These are phyloP conservation scores for Ceratina calcarata DNA, from an alignment of 1,140 invertebrate genomes.

Conservation along the genomic window DNA sequence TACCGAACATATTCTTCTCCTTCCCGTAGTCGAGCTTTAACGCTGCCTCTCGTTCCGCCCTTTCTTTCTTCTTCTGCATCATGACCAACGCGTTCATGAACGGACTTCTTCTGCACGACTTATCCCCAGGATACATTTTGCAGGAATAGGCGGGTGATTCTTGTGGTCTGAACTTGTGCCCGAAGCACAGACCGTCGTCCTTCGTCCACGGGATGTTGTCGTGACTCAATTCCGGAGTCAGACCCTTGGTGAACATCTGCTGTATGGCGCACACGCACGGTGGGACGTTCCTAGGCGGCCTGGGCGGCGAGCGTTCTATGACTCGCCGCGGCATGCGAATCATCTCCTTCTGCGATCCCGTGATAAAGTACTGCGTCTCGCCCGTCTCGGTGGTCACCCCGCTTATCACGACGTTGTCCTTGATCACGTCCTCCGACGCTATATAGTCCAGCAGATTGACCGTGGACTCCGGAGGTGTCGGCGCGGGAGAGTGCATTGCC, in stretches of 20 bases:
- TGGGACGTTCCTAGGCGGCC: slow-evolving; percentile 61
- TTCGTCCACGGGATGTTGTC: slow-evolving; percentile 57
- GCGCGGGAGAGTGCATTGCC: slow-evolving; percentile 65
- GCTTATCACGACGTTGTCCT: slow-evolving; percentile 61
- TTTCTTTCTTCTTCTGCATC: slow-evolving; percentile 11
- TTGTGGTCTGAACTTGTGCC: slow-evolving; percentile 59
- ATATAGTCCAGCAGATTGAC: slow-evolving; percentile 50
- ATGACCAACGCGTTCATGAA: slow-evolving; percentile 38
- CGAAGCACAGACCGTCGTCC: slow-evolving; percentile 61
- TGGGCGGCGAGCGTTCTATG: slow-evolving; percentile 24
- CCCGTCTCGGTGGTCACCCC: slow-evolving; percentile 56
- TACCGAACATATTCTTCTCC: slow-evolving; percentile 55
- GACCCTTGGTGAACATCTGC: slow-evolving; percentile 46
- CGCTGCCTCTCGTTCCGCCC: neutral
- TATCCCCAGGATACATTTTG: slow-evolving; percentile 57
- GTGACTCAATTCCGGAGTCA: slow-evolving; percentile 17
- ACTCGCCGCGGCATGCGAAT: slow-evolving; percentile 54
- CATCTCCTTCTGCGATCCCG: slow-evolving; percentile 52
- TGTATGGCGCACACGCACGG: slow-evolving; percentile 66
- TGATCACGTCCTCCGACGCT: slow-evolving; percentile 60
- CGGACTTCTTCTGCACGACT: slow-evolving; percentile 60
- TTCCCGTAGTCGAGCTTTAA: neutral
- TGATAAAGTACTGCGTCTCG: slow-evolving; percentile 56
- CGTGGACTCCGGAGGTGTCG: slow-evolving; percentile 53
- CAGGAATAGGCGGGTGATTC: slow-evolving; percentile 56